phyloP scores from a whole-genome alignment of 1,140 invertebrate genomes.

The Lepidurus packardi region DNA sequence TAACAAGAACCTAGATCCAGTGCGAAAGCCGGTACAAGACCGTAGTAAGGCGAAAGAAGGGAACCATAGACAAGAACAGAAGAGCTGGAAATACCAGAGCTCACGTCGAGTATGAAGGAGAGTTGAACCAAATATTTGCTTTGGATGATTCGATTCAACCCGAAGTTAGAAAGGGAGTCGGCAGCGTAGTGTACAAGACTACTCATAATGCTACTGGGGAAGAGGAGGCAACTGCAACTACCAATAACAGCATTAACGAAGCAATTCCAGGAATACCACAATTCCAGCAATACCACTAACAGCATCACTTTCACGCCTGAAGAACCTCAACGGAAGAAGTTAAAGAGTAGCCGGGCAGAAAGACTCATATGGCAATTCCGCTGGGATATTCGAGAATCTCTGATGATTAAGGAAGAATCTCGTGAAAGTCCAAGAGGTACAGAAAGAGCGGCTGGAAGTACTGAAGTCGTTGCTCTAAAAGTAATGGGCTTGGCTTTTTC shows the following conservation, averaged over 20 bases:
- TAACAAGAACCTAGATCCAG: neutral
- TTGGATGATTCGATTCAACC: neutral
- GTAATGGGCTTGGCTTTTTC: neutral
- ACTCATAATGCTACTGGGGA: neutral
- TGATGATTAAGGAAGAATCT: neutral
- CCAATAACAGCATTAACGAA: neutral
- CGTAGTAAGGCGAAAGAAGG: neutral
- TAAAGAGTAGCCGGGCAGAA: neutral
- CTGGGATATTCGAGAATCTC: neutral
- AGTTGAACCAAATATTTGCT: neutral
- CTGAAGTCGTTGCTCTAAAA: neutral
- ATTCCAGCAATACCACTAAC: too few relatives aligned
- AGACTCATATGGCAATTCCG: neutral
- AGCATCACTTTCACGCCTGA: neutral
- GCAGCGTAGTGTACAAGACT: neutral
- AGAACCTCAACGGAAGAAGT: neutral
- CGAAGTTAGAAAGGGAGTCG: neutral
- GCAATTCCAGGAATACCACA: too few relatives aligned
- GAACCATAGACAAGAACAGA: neutral
- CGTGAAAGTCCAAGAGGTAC: neutral
- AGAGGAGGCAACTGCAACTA: neutral
- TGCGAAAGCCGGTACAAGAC: neutral
- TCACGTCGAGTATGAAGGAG: neutral
- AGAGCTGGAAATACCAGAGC: neutral
- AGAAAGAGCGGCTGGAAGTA: neutral